phyloP scores from a whole-genome alignment of 2,113 vertebrate genomes.

The Ptilonorhynchus violaceus region DNA sequence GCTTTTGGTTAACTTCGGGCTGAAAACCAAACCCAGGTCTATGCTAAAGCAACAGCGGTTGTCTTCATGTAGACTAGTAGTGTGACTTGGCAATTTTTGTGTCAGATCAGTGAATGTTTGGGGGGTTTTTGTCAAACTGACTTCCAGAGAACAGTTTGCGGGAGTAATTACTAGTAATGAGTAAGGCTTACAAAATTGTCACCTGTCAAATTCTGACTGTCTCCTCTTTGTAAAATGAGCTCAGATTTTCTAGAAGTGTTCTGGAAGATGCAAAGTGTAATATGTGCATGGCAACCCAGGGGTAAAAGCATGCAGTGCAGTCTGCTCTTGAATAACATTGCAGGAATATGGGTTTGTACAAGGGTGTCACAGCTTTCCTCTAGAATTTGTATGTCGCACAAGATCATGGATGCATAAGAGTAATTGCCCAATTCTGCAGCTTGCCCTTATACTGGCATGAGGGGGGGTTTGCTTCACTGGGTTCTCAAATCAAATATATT shows the following conservation, averaged over 20 bases:
- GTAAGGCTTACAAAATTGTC: neutral
- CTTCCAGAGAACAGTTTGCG: neutral
- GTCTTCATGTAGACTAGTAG: neutral
- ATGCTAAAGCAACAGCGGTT: neutral
- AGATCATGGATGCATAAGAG: neutral
- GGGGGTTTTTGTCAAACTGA: neutral
- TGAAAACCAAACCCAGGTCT: neutral
- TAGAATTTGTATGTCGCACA: neutral
- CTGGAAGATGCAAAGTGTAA: neutral
- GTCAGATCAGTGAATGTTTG: neutral
- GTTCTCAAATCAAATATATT: conserved; percentile 44
- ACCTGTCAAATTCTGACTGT: neutral
- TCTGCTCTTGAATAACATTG: neutral
- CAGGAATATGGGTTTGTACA: neutral
- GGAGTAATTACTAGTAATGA: neutral
- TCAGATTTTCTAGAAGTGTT: neutral
- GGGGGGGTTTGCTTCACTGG: neutral
- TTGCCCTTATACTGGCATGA: neutral
- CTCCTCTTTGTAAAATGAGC: neutral
- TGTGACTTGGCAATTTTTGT: neutral
- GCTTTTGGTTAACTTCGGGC: neutral
- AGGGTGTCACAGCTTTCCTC: neutral
- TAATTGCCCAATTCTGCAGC: neutral
- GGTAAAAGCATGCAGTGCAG: neutral
- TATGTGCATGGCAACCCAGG: neutral